Base-by-base conservation (phyloP, 1,140 invertebrate species). In the Apis laboriosa region DNA sequence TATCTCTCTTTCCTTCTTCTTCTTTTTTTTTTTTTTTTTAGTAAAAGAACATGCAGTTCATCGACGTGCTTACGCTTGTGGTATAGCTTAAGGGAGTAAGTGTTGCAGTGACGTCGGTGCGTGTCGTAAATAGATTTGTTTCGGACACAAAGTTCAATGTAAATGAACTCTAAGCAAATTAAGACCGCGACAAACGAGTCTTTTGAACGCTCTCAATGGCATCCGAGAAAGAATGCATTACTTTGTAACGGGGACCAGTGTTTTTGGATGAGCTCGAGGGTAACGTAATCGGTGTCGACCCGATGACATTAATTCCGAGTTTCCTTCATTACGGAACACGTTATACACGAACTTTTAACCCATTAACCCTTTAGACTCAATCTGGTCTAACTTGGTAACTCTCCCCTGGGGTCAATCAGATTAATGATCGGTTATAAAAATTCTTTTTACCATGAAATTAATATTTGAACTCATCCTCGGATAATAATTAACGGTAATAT, bases 101-200 rank as follows among this genome's bases (percentile, higher is more conserved):
- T 53, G 34, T 78, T 72, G 55, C 15, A 24, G 49, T 24, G 43
- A 75, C 71, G 53, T 61, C 24, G 60, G 34, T 17, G 11, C 28
- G 61, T 17, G 64, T 75, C 73, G 55, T 68, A 82, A 82, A 82
- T 82, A 77, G 80, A 82, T 77, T 77, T 28, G 63, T 55, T 68
- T 68, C 80, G 73, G 68, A 82, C 73, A 68, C 63, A 82, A 68
- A 76, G 80, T 82, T 76, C 80, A 76, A 82, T 82, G 80, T 68
- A 82, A 76, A 82, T 68, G 73, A 68, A 82, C 73, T 77, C 64
- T 51, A 53, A 68, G 55, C 49, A 43, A 60, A 76, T 76, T 77
- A 76, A 66, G 34, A 66, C 9, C 60, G 17, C 28, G 19, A 75
- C 49, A 19, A 17, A 53, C 53, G 24, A 56, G 12, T n/a, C 19